These are phyloP conservation scores for Lagria hirta DNA, from an alignment of 2,888 invertebrate genomes.

Conservation along the genomic window DNA sequence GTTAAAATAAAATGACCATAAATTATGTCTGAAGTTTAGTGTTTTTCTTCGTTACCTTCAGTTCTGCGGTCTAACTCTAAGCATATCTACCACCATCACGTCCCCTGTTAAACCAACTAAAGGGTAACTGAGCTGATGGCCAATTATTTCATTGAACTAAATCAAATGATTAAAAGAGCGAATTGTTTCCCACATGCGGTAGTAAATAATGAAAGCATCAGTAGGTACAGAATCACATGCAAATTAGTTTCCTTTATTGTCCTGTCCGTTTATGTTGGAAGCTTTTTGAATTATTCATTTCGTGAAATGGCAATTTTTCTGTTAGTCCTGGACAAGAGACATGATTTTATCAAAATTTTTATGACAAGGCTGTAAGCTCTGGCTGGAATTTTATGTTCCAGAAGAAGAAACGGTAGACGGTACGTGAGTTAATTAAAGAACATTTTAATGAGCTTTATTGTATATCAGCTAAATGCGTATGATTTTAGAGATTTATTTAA, in stretches of 20 bases:
- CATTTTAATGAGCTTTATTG: no score
- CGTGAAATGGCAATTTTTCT: no score
- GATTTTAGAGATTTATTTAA: no score
- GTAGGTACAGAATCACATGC: constrained; percentile 11
- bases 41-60: no score
- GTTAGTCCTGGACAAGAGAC: no score
- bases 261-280: constrained; percentile 5
- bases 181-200: constrained; percentile 27
- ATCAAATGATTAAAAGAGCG: constrained; percentile 31
- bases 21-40: neutral
- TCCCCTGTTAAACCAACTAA: constrained; percentile 26
- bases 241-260: constrained; percentile 11
- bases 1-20: constrained; percentile 5
- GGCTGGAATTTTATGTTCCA: no score
- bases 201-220: constrained; percentile 8
- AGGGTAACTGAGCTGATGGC: constrained; percentile 26
- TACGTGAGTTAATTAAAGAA: no score
- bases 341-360: no score
- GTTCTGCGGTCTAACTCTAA: constrained; percentile 4
- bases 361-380: no score
- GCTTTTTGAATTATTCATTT: no score
- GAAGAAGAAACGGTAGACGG: no score
- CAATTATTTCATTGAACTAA: constrained; percentile 35
- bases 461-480: no score
- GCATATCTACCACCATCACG: constrained; percentile 13